Evolutionary conservation across 2,888 invertebrate species (phyloP).

Genomic region (Microctonus brassicae): DNA sequence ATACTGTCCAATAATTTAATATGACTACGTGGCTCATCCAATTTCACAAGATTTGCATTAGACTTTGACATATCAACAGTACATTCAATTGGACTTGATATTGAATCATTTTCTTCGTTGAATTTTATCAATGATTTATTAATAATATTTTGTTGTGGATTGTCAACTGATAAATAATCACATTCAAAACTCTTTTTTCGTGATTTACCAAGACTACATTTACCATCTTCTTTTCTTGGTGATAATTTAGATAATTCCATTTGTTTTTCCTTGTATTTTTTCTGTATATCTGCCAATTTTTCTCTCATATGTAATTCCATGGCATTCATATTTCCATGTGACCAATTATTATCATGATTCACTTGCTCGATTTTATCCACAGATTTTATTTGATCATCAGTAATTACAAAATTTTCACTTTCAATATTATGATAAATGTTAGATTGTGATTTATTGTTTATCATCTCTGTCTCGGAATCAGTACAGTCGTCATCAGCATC

Average conservation of each 20-base stretch:
- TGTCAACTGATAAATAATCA: constrained; percentile 42
- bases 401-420: not conserved
- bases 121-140: constrained; percentile 11
- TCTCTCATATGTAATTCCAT: constrained; percentile 87
- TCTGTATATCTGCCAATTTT: constrained; percentile 83
- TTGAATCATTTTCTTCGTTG: constrained; percentile 38
- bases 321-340: constrained; percentile 74
- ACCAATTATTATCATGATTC: constrained; percentile 63
- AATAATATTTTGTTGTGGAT: not conserved
- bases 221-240: constrained; percentile 73
- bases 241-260: constrained; percentile 82
- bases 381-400: constrained; percentile 8
- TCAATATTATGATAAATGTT: not conserved
- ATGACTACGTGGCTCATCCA: constrained; percentile 62
- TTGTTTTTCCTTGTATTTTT: constrained; percentile 86
- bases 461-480: constrained; percentile 49
- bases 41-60: constrained; percentile 64
- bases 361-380: constrained; percentile 4
- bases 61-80: constrained; percentile 61
- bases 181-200: constrained; percentile 67
- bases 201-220: constrained; percentile 69
- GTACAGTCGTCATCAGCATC: constrained; percentile 44
- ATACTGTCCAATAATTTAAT: constrained; percentile 64
- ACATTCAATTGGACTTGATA: constrained; percentile 51
- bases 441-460: not conserved